Evolutionary conservation across 2,888 invertebrate genomes (phyloP).

Genomic region (Papilio protenor): DNA sequence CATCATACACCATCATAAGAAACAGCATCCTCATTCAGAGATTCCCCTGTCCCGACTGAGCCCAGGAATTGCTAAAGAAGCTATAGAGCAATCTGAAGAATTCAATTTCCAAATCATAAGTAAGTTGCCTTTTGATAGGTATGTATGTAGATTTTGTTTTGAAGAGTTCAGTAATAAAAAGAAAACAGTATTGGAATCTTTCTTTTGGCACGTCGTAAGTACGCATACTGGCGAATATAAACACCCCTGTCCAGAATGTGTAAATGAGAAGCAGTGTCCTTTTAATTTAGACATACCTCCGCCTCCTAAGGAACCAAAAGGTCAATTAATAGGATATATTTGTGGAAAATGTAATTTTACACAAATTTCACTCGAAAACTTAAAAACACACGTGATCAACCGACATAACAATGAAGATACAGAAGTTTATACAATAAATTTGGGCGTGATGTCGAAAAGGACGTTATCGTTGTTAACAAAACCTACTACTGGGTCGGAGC

Average conservation of each 20-base stretch:
- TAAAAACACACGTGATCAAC: slow-evolving; percentile 85
- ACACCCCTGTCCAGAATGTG: slow-evolving; percentile 86
- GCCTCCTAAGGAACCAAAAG: slow-evolving; percentile 68
- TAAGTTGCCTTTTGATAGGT: slow-evolving; percentile 67
- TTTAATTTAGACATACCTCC: slow-evolving; percentile 73
- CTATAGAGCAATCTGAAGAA: slow-evolving; percentile 81
- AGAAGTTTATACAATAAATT: slow-evolving; percentile 74
- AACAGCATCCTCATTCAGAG: slow-evolving; percentile 86
- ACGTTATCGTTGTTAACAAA: slow-evolving; percentile 56
- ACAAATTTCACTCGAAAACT: slow-evolving; percentile 85
- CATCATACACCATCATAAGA: slow-evolving; percentile 87
- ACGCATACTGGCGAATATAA: slow-evolving; percentile 92
- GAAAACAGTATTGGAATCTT: slow-evolving; percentile 70
- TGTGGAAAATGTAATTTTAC: slow-evolving; percentile 90
- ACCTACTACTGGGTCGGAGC: slow-evolving; percentile 48
- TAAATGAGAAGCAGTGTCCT: slow-evolving; percentile 62
- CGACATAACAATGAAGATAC: slow-evolving; percentile 82
- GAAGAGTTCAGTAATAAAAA: slow-evolving; percentile 65
- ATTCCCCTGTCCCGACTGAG: slow-evolving; percentile 86
- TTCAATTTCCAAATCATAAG: slow-evolving; percentile 67
- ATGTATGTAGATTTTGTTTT: slow-evolving; percentile 74
- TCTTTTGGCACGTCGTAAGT: slow-evolving; percentile 89
- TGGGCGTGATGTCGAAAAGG: slow-evolving; percentile 65
- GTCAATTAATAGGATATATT: slow-evolving; percentile 84
- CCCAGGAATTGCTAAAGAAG: slow-evolving; percentile 77